These are phyloP conservation scores for Ptilonorhynchus violaceus DNA, from an alignment of 2,113 vertebrate species.

Conservation along the genomic window DNA sequence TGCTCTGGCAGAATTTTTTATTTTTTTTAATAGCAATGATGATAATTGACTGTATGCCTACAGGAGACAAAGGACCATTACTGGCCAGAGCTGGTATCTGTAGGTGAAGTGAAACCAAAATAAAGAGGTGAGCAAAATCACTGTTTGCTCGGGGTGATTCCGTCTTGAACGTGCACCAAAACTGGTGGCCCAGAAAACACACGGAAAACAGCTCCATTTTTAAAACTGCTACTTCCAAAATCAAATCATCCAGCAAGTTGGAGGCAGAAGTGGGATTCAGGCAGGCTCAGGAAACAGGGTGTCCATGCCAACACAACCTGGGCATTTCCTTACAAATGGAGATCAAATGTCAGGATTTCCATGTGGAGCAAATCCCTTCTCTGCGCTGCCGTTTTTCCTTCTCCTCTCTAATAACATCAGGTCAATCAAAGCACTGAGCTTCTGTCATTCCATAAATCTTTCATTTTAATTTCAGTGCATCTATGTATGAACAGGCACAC, in stretches of 20 bases:
- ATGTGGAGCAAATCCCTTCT: neutral
- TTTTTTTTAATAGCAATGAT: neutral
- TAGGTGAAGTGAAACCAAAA: neutral
- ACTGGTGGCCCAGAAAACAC: neutral
- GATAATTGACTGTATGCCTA: neutral
- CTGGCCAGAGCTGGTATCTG: neutral
- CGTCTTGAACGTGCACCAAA: neutral
- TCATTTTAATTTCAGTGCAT: neutral
- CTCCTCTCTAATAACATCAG: neutral
- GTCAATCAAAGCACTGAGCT: neutral
- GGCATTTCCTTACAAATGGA: neutral
- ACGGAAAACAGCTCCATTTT: neutral
- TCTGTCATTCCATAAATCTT: neutral
- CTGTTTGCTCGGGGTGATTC: neutral
- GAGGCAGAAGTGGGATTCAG: neutral
- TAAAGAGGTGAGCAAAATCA: neutral
- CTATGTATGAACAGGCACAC: neutral
- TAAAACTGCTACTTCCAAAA: neutral
- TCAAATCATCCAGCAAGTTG: neutral
- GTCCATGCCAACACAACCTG: neutral
- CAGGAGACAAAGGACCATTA: neutral
- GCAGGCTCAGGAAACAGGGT: rapidly evolving
- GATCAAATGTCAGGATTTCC: neutral
- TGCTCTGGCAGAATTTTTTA: neutral
- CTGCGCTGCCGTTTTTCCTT: neutral